These are phyloP conservation scores for Falco columbarius DNA, from an alignment of 2,797 vertebrate species.

Conservation along the genomic window DNA sequence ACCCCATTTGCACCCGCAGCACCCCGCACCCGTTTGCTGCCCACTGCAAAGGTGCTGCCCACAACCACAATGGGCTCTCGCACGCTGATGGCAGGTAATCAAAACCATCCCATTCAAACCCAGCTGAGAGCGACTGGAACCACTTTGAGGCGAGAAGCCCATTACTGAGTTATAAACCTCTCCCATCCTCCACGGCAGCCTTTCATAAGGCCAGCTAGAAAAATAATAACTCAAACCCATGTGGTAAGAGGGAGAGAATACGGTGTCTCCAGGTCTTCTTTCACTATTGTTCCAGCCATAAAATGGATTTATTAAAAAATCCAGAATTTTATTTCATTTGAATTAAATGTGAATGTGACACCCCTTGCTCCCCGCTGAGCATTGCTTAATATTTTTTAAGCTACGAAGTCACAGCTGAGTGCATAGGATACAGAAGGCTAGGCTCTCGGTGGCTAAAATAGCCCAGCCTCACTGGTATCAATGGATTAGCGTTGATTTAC, in stretches of 20 bases:
- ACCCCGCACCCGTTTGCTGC: neutral
- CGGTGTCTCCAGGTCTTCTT: neutral
- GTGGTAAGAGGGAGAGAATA: neutral
- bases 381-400: conserved; percentile 24
- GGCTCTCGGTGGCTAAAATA: neutral
- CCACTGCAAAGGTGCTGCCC: neutral
- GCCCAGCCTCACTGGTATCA: neutral
- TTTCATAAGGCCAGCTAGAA: neutral
- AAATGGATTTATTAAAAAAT: neutral
- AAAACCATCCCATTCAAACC: neutral
- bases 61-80: accelerated
- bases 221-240: conserved; percentile 5
- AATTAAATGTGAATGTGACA: neutral
- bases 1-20: neutral
- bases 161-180: neutral
- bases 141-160: neutral
- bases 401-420: neutral
- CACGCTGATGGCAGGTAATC: accelerated
- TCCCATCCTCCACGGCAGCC: neutral
- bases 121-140: neutral
- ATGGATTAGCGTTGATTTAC: neutral
- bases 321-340: conserved; percentile 5
- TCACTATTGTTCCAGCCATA: conserved; percentile 3
- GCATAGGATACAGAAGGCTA: neutral
- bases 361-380: conserved; percentile 30